Evolutionary conservation across 2,797 vertebrate species (phyloP).

Genomic region (Lateolabrax maculatus): DNA sequence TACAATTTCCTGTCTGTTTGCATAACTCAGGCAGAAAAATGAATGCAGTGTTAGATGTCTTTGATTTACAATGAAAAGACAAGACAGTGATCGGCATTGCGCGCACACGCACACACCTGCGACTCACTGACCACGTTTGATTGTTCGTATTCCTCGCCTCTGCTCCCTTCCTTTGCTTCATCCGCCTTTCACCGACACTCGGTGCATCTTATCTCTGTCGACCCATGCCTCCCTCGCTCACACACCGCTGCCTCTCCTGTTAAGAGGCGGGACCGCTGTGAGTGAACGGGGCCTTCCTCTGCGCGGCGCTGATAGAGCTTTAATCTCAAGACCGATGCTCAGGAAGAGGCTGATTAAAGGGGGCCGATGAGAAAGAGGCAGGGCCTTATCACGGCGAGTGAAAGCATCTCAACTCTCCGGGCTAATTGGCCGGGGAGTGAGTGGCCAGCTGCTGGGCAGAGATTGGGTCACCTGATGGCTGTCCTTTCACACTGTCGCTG

Average conservation of each 20-base stretch:
- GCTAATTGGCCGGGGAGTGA: constrained; percentile 76
- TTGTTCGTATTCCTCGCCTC: constrained; percentile 32
- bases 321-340: constrained; percentile 75
- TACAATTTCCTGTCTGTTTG: constrained; percentile 42
- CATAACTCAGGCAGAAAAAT: constrained; percentile 6
- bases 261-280: constrained; percentile 65
- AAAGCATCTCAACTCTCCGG: constrained; percentile 67
- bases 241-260: constrained; percentile 67
- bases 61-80: constrained; percentile 49
- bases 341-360: constrained; percentile 74
- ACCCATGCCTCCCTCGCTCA: constrained; percentile 69
- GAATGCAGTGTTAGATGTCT: constrained; percentile 17
- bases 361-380: constrained; percentile 57
- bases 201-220: constrained; percentile 71
- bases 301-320: constrained; percentile 71
- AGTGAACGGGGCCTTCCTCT: constrained; percentile 73
- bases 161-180: constrained; percentile 5
- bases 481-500: constrained; percentile 41
- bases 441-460: constrained; percentile 78
- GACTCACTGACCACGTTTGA: constrained; percentile 24
- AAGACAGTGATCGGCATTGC: constrained; percentile 26
- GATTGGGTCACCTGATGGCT: constrained; percentile 80
- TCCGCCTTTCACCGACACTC: constrained; percentile 34
- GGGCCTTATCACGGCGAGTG: constrained; percentile 69
- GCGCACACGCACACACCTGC: constrained; percentile 4